Evolutionary conservation across 2,888 invertebrate species (phyloP), one percentile per base, ranked within the genome.

Genomic region (Acleris emargana): DNA sequence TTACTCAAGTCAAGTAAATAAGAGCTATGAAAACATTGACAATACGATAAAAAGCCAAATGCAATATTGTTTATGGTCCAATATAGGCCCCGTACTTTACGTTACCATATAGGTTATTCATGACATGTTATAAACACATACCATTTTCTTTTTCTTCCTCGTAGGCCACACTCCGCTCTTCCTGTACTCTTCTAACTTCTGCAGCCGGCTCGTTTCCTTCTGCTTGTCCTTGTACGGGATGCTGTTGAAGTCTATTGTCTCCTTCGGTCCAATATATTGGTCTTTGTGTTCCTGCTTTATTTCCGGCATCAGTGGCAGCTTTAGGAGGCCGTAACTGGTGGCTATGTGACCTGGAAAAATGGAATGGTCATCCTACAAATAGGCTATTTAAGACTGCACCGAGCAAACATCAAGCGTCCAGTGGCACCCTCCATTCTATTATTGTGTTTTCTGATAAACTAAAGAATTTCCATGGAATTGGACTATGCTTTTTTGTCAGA

Each of bases 291-390:
- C 85, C 47, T 95, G 95, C 80, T 96, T 97, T 3, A 98, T 87
- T 88, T 99, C 99, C 0, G 99, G 98, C 98, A 99, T 99, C 79
- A 96, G 95, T 0, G 99, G 99, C 76, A 99, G 91, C 76, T 96
- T 96, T 1, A 99, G 85, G 1, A 99, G 94, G 0, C 98, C 99
- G 85, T 97, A 99, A 58, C 97, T 96, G 62, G 95, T 95, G 0
- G 97, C 99, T 72, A 99, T 88, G 73, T 90, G 89, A 5, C 92
- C 64, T 64, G 50, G 17, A 17, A 43, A 4, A 38, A 38, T 13
- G 13, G 6, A 25, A 25, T 25, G 1, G 1, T 5, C 0, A 25
- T 25, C 6, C 1, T 25, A 25, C 25, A 38, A 38, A 38, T 38
- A 38, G 13, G 9, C 4, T 38, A 13, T 38, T 38, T 13, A 9